A percentile compares a stretch with the other conserved stretches of the same genome.
Conservation (phyloP, 2,113 vertebrate species). For the Carassius carassius region DNA sequence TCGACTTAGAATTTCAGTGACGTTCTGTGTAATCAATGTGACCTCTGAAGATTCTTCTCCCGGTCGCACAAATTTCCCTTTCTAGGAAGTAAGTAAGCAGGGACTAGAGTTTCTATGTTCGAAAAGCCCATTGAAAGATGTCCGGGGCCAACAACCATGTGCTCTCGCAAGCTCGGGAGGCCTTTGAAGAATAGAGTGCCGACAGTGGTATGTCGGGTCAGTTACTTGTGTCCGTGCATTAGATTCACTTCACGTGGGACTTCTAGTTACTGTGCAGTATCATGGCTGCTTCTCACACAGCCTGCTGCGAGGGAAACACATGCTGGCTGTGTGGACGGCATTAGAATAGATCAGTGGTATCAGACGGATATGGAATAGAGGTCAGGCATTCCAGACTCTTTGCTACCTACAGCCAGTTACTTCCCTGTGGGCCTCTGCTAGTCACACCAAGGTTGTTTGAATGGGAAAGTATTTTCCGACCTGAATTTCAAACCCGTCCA, state of each 20-base stretch:
- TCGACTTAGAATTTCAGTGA: neutral
- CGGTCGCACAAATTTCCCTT: neutral
- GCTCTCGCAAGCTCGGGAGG: neutral
- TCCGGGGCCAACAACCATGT: neutral
- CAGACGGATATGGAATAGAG: constrained; percentile 32
- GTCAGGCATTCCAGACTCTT: constrained; percentile 28
- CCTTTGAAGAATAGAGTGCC: constrained; percentile 18
- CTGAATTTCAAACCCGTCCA: constrained; percentile 43
- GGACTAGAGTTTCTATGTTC: neutral
- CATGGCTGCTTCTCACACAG: neutral
- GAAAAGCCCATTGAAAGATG: constrained; percentile 18
- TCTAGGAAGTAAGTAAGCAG: constrained; percentile 21
- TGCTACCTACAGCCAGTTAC: constrained; percentile 18
- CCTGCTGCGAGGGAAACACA: constrained; percentile 29
- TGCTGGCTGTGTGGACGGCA: constrained; percentile 22
- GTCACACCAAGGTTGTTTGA: constrained; percentile 31
- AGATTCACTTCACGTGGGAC: constrained; percentile 11
- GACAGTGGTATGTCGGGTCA: constrained; percentile 5
- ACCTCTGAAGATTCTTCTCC: neutral
- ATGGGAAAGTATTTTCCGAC: constrained; percentile 39
- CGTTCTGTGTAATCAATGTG: constrained; percentile 19
- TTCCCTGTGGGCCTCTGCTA: constrained; percentile 10
- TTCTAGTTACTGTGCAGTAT: constrained; percentile 10
- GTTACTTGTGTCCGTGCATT: neutral
- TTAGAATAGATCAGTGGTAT: constrained; percentile 43